Evolutionary conservation across 2,113 vertebrate species (phyloP).

Genomic region (Grus americana): DNA sequence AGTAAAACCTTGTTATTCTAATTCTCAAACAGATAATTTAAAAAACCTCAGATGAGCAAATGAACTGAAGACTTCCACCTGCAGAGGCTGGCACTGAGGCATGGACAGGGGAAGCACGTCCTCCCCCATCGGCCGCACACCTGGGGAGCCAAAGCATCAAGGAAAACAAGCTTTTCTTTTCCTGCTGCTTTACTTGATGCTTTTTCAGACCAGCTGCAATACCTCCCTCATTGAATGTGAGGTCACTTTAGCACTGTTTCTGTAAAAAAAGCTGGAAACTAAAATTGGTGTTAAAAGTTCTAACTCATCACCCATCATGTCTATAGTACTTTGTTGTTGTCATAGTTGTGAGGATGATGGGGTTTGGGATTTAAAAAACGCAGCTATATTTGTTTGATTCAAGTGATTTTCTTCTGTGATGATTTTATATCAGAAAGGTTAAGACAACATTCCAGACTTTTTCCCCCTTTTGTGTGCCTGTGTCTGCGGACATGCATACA

Average conservation of each 20-base stretch:
- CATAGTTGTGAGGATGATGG: not conserved
- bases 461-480: not conserved
- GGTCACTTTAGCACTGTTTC: not conserved
- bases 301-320: not conserved
- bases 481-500: not conserved
- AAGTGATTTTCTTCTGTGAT: not conserved
- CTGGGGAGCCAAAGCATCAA: not conserved
- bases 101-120: not conserved
- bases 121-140: not conserved
- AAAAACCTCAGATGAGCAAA: not conserved
- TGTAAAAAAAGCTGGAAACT: not conserved
- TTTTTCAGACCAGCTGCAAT: slow-evolving; percentile 15
- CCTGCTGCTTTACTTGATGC: not conserved
- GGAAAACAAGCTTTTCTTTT: slow-evolving; percentile 10
- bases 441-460: slow-evolving; percentile 2
- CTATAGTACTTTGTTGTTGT: not conserved
- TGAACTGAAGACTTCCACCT: not conserved
- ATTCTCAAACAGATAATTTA: not conserved
- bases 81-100: not conserved
- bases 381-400: not conserved
- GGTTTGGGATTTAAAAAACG: not conserved
- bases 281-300: not conserved
- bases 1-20: not conserved
- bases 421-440: not conserved
- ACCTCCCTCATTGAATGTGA: not conserved